These are phyloP conservation scores for Hippopotamyrus pictus DNA, from an alignment of 2,797 vertebrate species.

Conservation along the genomic window DNA sequence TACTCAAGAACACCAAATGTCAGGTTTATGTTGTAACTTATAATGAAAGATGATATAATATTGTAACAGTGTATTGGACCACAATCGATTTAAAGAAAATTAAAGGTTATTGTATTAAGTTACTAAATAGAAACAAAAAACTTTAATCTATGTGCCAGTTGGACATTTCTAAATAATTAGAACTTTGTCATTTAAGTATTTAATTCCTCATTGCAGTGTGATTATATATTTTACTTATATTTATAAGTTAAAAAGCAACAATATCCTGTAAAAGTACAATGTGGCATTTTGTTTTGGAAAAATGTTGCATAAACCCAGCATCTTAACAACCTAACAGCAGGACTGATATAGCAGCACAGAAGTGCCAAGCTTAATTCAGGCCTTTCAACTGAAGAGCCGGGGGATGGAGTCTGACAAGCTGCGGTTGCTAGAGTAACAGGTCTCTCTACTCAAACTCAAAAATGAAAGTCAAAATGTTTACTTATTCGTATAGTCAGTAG, in stretches of 20 bases:
- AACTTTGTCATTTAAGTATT: not conserved
- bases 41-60: not conserved
- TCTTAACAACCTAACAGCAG: conserved; percentile 20
- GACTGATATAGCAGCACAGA: conserved; percentile 9
- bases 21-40: not conserved
- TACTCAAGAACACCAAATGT: not conserved
- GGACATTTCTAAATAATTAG: not conserved
- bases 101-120: not conserved
- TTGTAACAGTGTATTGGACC: not conserved
- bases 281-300: not conserved
- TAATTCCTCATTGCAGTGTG: not conserved
- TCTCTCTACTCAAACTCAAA: not conserved
- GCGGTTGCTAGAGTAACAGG: not conserved
- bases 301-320: conserved; percentile 14
- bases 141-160: not conserved
- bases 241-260: conserved; percentile 5
- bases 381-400: not conserved
- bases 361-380: not conserved
- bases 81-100: not conserved
- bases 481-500: not conserved
- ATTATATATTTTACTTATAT: not conserved
- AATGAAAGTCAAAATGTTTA: not conserved
- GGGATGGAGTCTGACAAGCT: not conserved
- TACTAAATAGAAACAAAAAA: not conserved
- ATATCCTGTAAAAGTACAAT: not conserved